A percentile compares a stretch with the other conserved stretches of the same genome.
Evolutionary conservation across 92 coral and sea anemone genomes (phyloP).

Genomic region (Anthopleura xanthogrammica): DNA sequence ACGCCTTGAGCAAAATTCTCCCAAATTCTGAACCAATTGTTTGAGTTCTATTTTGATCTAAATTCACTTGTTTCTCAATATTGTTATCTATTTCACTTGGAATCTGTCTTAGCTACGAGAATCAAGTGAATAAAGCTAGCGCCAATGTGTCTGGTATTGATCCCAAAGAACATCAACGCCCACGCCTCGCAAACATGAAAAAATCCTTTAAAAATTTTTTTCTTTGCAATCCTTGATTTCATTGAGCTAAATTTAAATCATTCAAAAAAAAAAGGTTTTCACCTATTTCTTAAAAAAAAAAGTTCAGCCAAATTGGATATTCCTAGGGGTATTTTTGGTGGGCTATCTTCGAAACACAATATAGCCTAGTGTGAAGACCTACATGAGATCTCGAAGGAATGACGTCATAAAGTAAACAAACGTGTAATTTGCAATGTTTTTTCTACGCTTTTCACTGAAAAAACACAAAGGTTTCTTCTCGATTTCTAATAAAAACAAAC

Average conservation of each 20-base stretch:
- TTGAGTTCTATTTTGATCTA: neutral
- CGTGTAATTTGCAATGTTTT: neutral
- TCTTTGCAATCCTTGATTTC: neutral
- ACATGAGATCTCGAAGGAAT: neutral
- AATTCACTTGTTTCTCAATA: neutral
- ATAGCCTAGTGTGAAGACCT: neutral
- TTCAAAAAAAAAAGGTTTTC: too few species aligned
- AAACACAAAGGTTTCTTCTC: neutral
- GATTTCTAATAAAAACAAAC: neutral
- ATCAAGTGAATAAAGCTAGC: neutral
- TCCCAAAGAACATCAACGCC: neutral
- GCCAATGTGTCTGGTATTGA: slow-evolving; percentile 4
- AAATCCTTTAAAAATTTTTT: neutral
- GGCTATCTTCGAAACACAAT: neutral
- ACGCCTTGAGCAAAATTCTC: neutral
- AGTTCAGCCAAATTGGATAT: neutral
- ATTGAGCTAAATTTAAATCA: neutral
- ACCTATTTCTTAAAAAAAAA: neutral
- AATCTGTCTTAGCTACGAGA: neutral
- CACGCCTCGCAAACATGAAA: neutral
- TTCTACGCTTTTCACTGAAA: neutral
- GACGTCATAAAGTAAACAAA: slow-evolving; percentile 7
- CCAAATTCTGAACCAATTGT: neutral
- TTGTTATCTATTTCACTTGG: neutral
- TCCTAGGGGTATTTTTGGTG: neutral